A percentile compares a stretch with the other conserved stretches of the same genome.
Evolutionary conservation across 2,797 vertebrate species (phyloP).

Genomic region (Kryptolebias ocellatus): DNA sequence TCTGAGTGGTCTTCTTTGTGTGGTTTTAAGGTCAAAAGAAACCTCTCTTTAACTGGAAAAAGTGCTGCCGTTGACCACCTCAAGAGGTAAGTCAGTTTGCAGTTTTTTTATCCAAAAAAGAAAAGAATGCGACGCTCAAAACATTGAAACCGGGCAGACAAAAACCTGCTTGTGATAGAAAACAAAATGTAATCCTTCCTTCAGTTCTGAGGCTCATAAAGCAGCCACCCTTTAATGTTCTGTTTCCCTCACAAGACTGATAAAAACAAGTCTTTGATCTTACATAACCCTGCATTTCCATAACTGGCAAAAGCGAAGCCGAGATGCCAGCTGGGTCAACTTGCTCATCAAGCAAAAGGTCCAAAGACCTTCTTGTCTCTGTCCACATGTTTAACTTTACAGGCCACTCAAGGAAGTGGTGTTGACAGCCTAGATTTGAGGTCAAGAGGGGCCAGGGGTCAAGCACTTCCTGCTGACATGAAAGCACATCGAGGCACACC

Average conservation of each 20-base stretch:
- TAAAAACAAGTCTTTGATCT: slow-evolving; percentile 50
- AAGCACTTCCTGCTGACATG: slow-evolving; percentile 84
- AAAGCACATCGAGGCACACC: slow-evolving; percentile 83
- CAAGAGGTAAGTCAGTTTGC: slow-evolving; percentile 44
- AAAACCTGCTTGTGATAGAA: slow-evolving; percentile 20
- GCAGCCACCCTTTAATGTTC: slow-evolving; percentile 14
- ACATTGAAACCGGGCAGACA: slow-evolving; percentile 28
- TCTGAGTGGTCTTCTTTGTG: slow-evolving; percentile 27
- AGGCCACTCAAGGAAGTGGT: slow-evolving; percentile 76
- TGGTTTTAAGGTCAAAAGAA: slow-evolving; percentile 61
- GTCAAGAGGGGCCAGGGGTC: slow-evolving; percentile 78
- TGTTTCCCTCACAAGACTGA: slow-evolving; percentile 19
- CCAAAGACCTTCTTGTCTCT: slow-evolving; percentile 55
- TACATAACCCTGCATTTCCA: slow-evolving; percentile 42
- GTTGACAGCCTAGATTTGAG: slow-evolving; percentile 82
- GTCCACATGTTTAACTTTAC: slow-evolving; percentile 83
- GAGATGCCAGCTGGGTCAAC: slow-evolving; percentile 64
- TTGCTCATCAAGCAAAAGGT: slow-evolving; percentile 51
- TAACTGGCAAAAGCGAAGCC: slow-evolving; percentile 51
- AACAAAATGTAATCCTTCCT: slow-evolving; percentile 18
- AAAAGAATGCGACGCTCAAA: slow-evolving; percentile 10
- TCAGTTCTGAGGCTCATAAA: not conserved
- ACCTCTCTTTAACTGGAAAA: slow-evolving; percentile 49
- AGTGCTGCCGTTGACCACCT: slow-evolving; percentile 50
- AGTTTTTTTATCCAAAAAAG: slow-evolving; percentile 21